Evolutionary conservation across 1,140 invertebrate species (phyloP), one percentile per base, ranked within the genome.

Genomic region (Neodiprion pinetum): DNA sequence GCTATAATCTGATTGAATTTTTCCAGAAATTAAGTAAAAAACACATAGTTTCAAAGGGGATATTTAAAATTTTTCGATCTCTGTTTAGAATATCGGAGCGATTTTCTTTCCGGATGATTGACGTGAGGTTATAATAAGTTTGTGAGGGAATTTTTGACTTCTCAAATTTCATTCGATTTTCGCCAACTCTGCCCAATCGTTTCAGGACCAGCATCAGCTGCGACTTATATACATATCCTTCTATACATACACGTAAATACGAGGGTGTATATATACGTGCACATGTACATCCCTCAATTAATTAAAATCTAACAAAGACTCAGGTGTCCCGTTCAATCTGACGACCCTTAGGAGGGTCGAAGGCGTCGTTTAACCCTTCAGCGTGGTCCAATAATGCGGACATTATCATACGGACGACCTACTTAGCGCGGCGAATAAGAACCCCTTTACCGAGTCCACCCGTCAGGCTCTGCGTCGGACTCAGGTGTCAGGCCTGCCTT

Each of bases 391-490:
- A 61, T 61, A 61, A 61, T 61, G 53, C 53, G 53, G 53, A 61
- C 53, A 61, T 61, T 61, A 61, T 61, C 53, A 61, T 61, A 61
- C 53, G 53, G 53, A 61, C 53, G 53, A 61, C 53, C 53, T 61
- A 61, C 53, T 61, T 61, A 61, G 53, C 53, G 53, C 9, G 4
- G 53, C 53, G 53, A 61, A 61, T 61, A 61, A 61, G 53, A 61
- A 14, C 28, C 28, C 28, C 28, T 40, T 40, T 40, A 2, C 28
- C 5, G 28, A 2, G 28, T 40, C 28, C 2, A 40, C 28, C 28
- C 28, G 5, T 40, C 28, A 40, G 28, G 28, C 28, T 40, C 5
- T 40, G 28, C 28, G 28, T 40, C 5, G 12, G 61, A 14, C 61
- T 14, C 61, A 14, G 61, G 12, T 21, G 61, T 21, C 61, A 17